Conservation (phyloP, 2,113 vertebrate genomes). For the Falcunculus frontatus region DNA sequence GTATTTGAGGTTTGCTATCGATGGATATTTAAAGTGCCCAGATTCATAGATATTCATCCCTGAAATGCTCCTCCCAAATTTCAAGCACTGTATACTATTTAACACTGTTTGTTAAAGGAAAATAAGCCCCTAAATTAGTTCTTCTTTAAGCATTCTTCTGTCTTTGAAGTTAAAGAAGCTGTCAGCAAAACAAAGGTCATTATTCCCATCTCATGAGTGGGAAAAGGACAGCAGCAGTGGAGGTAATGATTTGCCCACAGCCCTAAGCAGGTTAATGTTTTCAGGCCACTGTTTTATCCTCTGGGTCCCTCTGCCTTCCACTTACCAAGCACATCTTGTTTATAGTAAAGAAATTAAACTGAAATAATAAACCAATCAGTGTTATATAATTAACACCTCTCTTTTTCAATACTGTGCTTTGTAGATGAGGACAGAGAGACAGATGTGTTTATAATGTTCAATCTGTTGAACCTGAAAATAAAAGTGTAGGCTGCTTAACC, state of each 20-base stretch:
- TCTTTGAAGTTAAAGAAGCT: not conserved
- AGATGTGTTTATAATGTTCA: not conserved
- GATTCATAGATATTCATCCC: not conserved
- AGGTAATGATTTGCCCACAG: not conserved
- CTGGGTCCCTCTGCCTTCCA: not conserved
- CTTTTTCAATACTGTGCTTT: not conserved
- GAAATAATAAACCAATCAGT: not conserved
- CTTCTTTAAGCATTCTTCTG: not conserved
- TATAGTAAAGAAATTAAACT: not conserved
- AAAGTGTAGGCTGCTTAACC: constrained; percentile 8
- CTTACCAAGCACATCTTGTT: not conserved
- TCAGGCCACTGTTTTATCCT: not conserved
- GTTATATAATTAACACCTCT: not conserved
- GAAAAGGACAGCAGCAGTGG: not conserved
- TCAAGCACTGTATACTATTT: not conserved
- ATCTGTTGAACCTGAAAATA: constrained; percentile 19
- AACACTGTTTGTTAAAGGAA: not conserved
- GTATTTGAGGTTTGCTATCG: not conserved
- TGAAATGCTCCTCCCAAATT: not conserved
- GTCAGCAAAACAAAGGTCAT: not conserved
- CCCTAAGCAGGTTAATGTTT: not conserved
- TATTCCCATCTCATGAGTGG: not conserved
- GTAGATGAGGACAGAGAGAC: not conserved
- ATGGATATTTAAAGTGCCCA: not conserved
- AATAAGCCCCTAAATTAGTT: not conserved